A percentile compares a stretch with the other conserved stretches of the same genome.
Conservation (phyloP, 2,797 vertebrate genomes). For the Acanthurus lineatus region DNA sequence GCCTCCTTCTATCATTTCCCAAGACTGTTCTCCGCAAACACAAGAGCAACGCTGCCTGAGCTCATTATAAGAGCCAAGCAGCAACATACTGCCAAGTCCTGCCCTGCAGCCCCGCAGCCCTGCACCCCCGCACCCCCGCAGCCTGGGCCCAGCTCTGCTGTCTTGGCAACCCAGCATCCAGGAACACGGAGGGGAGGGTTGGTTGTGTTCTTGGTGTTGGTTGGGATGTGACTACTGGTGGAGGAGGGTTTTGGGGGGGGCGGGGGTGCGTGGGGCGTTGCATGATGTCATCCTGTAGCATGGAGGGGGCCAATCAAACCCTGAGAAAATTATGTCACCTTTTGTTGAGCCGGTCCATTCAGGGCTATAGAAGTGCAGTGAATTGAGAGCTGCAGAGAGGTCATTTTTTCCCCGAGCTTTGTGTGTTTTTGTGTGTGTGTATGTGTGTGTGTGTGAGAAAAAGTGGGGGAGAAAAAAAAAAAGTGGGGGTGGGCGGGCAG, state of each 20-base stretch:
- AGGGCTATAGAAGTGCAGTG: slow-evolving; percentile 91
- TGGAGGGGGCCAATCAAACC: slow-evolving; percentile 87
- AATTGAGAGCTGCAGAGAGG: slow-evolving; percentile 89
- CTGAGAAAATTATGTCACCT: slow-evolving; percentile 92
- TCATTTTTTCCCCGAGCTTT: slow-evolving; percentile 78
- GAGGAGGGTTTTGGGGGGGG: slow-evolving; percentile 4
- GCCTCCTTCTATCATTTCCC: slow-evolving; percentile 72
- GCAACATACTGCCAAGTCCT: slow-evolving; percentile 83
- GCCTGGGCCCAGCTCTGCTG: slow-evolving; percentile 80
- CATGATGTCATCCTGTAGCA: slow-evolving; percentile 89
- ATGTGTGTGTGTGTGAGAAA: slow-evolving; percentile 79
- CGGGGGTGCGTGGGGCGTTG: slow-evolving; percentile 36
- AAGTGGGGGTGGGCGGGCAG: slow-evolving; percentile 56
- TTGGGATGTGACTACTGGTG: slow-evolving; percentile 49
- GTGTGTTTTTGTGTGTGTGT: no score
- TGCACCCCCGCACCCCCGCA: not conserved
- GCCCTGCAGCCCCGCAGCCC: slow-evolving; percentile 47
- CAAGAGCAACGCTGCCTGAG: slow-evolving; percentile 75
- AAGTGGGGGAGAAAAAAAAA: slow-evolving; percentile 36
- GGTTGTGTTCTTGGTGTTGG: slow-evolving; percentile 50
- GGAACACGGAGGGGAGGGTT: slow-evolving; percentile 58
- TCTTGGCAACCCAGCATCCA: slow-evolving; percentile 90
- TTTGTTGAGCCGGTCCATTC: slow-evolving; percentile 90
- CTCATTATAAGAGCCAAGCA: slow-evolving; percentile 83
- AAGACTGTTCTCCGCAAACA: slow-evolving; percentile 84